phyloP scores from a whole-genome alignment of 2,888 invertebrate genomes.

The Acrobasis consociella region DNA sequence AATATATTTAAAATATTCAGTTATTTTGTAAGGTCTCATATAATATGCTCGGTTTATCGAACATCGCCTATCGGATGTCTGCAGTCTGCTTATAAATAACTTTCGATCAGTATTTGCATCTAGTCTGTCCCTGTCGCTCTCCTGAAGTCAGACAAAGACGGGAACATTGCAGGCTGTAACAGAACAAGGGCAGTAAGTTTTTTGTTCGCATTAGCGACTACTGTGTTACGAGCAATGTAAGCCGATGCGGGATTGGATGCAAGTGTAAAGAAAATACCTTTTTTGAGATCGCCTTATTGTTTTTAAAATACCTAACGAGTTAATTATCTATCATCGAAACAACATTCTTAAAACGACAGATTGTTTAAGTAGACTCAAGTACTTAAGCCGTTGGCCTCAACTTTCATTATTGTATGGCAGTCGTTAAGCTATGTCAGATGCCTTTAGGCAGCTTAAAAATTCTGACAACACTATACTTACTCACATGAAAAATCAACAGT shows the following conservation, averaged over 20 bases:
- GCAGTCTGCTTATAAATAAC: slow-evolving; percentile 39
- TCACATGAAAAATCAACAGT: no score
- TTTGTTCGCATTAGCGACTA: slow-evolving; percentile 16
- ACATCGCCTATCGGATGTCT: slow-evolving; percentile 44
- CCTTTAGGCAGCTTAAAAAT: no score
- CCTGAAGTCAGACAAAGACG: background rate
- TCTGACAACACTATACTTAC: no score
- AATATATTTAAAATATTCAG: no score
- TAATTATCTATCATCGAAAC: no score
- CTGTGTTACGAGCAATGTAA: slow-evolving; percentile 9
- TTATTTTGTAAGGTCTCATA: background rate
- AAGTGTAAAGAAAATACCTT: background rate
- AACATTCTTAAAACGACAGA: no score
- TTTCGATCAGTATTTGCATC: slow-evolving; percentile 13
- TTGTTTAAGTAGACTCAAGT: no score
- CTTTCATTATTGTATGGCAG: no score
- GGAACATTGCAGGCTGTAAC: background rate
- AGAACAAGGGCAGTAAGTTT: slow-evolving; percentile 17
- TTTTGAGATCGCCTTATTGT: background rate
- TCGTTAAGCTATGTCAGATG: no score
- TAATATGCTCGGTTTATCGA: background rate
- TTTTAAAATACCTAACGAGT: background rate
- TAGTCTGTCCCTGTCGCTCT: background rate
- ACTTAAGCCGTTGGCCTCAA: no score
- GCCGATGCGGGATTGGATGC: background rate